These are phyloP conservation scores for Portevinia maculata DNA, from an alignment of 2,888 invertebrate species.

Conservation along the genomic window DNA sequence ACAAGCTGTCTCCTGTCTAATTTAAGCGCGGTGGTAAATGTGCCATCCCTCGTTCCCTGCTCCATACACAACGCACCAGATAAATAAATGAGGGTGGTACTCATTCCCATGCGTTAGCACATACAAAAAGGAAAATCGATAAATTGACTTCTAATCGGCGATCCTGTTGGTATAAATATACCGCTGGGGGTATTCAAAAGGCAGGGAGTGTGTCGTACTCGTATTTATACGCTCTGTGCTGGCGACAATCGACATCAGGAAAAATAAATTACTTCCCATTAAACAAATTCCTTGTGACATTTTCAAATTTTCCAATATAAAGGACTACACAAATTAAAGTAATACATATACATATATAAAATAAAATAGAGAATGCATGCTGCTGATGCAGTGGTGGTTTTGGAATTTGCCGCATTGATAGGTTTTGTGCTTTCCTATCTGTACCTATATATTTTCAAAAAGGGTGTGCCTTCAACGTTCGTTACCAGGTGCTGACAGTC, in stretches of 20 bases:
- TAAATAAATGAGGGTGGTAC: conserved; percentile 67
- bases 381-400: conserved; percentile 23
- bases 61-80: conserved; percentile 5
- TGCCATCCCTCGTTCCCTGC: conserved; percentile 62
- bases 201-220: conserved; percentile 22
- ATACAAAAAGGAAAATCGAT: conserved; percentile 70
- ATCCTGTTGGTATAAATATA: conserved; percentile 62
- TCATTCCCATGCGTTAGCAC: neutral
- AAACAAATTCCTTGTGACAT: conserved; percentile 72
- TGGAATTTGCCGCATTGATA: conserved; percentile 22
- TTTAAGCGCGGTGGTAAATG: conserved; percentile 71
- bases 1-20: conserved; percentile 74
- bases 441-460: neutral
- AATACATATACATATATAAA: conserved; percentile 26
- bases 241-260: conserved; percentile 18
- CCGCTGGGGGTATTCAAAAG: conserved; percentile 66
- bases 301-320: conserved; percentile 62
- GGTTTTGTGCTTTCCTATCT: conserved; percentile 32
- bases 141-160: conserved; percentile 74
- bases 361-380: neutral
- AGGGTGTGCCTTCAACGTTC: conserved; percentile 48
- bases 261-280: conserved; percentile 71
- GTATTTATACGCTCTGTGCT: too few relatives aligned
- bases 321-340: conserved; percentile 69
- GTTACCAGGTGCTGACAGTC: conserved; percentile 67